Evolutionary conservation across 2,888 invertebrate genomes (phyloP), one percentile per base, ranked within the genome.

Genomic region (Xylota sylvarum): DNA sequence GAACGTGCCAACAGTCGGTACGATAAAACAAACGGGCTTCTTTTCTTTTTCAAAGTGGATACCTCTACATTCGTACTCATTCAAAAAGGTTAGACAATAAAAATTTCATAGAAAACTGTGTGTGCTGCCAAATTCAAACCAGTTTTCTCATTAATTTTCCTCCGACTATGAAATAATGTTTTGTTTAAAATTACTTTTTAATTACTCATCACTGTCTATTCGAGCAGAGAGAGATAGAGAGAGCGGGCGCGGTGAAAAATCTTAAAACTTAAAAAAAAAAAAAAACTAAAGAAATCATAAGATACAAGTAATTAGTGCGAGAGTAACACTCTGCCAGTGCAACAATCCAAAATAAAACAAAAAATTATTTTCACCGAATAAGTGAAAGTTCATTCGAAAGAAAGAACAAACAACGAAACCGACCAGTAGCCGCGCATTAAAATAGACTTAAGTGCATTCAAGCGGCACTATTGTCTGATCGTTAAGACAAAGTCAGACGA

Each of bases 341-440:
- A 30, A 19, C 19, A 17, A 69, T 55, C 10, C n/a, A 62, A 30
- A 46, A 19, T 32, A 35, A 2, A 10, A 35, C 17, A 35, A 35
- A n/a, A 40, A n/a, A 43, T 14, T 55, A 35, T 48, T 70, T 70
- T 70, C 46, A 69, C 69, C 60, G 17, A 69, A 50, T 48, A 64
- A 64, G 79, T 79, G 79, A 79, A 79, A 79, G 79, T 64, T 79
- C 70, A 79, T 55, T 27, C 40, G 35, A 62, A 62, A 40, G 30
- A 46, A 58, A 52, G 37, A 70, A 70, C 72, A 89, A 88, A 89
- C 88, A 77, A 79, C 88, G 88, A 88, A 88, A 88, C 74, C 74
- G 76, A 17, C 43, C 70, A 46, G 58, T 46, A 55, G 67, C 40
- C 69, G 67, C 55, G 72, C 65, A 79, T 72, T 73, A 56, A 72